Base-by-base conservation (phyloP, 2,113 vertebrate species). In the Dunckerocampus dactyliophorus region DNA sequence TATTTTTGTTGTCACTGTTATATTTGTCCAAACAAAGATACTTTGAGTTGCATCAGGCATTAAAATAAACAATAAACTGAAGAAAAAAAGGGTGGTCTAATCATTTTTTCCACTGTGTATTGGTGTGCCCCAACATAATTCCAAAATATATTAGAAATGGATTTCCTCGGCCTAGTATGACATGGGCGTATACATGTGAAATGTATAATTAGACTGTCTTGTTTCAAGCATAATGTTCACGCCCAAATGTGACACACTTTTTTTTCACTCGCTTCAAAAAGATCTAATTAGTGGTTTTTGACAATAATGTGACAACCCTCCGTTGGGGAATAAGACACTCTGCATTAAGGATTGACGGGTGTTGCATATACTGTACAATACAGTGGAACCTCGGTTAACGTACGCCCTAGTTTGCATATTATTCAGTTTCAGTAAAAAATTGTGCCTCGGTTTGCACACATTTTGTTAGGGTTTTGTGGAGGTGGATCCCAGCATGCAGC, bases 281-380 rank as follows among this genome's bases (percentile, higher is more conserved):
- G 79, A 79, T 80, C 85, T 88, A 88, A 89, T 90, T 87, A 88
- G 88, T 78, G 79, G 77, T 85, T 84, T 88, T 86, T 85, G 87
- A 89, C 88, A 89, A 84, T 62, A 67, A 77, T 80, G 78, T 88
- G 87, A 88, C 69, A 75, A 78, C 76, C 88, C 82, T 80, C 72
- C 50, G 69, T 49, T 39, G 81, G 88, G 83, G 79, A 81, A 73
- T 72, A 63, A 79, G 74, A 78, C 73, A 81, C 78, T 63, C 65
- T 45, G 85, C 70, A 75, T 75, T 76, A 63, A 65, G 72, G 71
- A 79, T 65, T 70, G 61, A 71, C 69, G 22, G 67, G 60, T 49
- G 12, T 12, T 22, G 19, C 9, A 21, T 21, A 20, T 19, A 47
- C 46, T n/a, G 46, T 47, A 19, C 2, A 9, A 1, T 47, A 10